phyloP scores from a whole-genome alignment of 1,140 invertebrate species.

The Luehdorfia chinensis region DNA sequence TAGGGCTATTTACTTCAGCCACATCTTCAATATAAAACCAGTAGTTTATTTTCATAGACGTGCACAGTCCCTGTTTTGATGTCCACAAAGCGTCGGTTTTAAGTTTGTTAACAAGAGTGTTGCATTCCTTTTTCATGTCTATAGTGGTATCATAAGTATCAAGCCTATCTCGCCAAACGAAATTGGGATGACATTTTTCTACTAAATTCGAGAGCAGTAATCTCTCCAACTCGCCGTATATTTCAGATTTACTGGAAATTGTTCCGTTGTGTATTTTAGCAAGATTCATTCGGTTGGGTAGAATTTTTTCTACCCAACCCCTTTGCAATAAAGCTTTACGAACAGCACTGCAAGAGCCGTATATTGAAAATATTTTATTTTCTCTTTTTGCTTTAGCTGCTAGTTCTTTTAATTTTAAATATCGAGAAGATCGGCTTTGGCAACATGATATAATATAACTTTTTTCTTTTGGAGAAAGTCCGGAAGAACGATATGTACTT shows the following conservation, averaged over 20 bases:
- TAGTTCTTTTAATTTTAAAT: conserved; percentile 45
- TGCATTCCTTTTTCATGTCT: conserved; percentile 49
- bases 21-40: conserved; percentile 79
- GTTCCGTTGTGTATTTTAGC: conserved; percentile 52
- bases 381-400: conserved; percentile 48
- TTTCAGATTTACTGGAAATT: conserved; percentile 54
- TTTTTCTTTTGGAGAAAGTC: conserved; percentile 56
- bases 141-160: conserved; percentile 56
- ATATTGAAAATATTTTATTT: conserved; percentile 65
- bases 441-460: conserved; percentile 50
- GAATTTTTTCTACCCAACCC: conserved; percentile 81
- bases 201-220: conserved; percentile 78
- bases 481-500: conserved; percentile 25
- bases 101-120: conserved; percentile 77
- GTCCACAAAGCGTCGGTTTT: conserved; percentile 77
- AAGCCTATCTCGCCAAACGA: conserved; percentile 77
- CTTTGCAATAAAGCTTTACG: conserved; percentile 75
- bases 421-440: conserved; percentile 42
- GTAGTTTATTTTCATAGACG: conserved; percentile 77
- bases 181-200: conserved; percentile 76
- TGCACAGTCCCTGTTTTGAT: conserved; percentile 80
- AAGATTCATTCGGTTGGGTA: conserved; percentile 49
- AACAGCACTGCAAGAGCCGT: conserved; percentile 65
- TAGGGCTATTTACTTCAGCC: conserved; percentile 77
- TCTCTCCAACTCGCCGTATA: conserved; percentile 53